Conservation (phyloP, 2,797 vertebrate genomes). For the Scarus forsteni region DNA sequence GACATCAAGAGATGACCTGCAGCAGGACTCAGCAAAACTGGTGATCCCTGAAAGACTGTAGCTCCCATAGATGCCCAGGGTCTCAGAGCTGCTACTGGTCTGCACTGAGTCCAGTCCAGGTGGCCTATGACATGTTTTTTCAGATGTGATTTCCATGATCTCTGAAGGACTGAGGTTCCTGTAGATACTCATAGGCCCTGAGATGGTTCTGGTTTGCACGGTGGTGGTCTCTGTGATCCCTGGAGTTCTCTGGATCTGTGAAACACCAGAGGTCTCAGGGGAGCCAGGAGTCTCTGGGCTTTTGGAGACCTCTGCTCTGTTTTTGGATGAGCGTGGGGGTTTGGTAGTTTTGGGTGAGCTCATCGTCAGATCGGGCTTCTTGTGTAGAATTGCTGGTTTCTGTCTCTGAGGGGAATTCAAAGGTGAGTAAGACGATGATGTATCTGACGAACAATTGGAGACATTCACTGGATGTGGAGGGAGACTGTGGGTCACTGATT, state of each 20-base stretch:
- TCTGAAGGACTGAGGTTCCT: too few species aligned
- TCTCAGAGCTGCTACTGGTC: too few species aligned
- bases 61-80: too few species aligned
- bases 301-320: background rate
- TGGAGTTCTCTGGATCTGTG: background rate
- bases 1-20: too few species aligned
- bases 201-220: too few species aligned
- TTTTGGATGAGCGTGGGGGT: slow-evolving; percentile 58
- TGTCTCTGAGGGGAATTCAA: slow-evolving; percentile 68
- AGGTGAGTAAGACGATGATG: slow-evolving; percentile 30
- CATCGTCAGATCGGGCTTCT: slow-evolving; percentile 87
- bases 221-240: background rate
- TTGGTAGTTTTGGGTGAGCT: slow-evolving; percentile 72
- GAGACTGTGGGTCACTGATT: slow-evolving; percentile 15
- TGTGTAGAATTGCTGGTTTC: slow-evolving; percentile 87
- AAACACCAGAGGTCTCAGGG: background rate
- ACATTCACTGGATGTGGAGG: background rate
- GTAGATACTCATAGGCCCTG: too few species aligned
- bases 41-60: too few species aligned
- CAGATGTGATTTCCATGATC: too few species aligned
- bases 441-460: background rate
- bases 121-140: too few species aligned
- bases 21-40: too few species aligned
- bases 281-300: background rate
- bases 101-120: too few species aligned